phyloP scores from a whole-genome alignment of 2,888 invertebrate species.

The Heteromyza rotundicornis region DNA sequence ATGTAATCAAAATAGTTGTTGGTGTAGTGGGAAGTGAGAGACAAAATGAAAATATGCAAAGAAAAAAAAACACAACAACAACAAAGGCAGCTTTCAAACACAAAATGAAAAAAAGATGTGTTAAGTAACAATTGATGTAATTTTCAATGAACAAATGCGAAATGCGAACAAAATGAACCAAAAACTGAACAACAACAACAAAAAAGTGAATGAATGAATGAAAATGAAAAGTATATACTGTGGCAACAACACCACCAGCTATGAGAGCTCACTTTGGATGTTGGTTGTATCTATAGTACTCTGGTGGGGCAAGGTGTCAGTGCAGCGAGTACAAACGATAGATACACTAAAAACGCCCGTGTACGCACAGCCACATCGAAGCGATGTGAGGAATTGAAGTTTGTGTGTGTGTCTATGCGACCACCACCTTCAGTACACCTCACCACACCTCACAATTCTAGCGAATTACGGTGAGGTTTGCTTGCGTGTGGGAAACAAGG shows the following conservation, averaged over 20 bases:
- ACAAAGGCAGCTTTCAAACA: neutral
- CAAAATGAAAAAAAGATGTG: neutral
- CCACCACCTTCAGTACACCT: neutral
- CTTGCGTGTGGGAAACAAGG: neutral
- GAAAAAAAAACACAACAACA: neutral
- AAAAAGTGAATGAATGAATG: neutral
- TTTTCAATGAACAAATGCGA: neutral
- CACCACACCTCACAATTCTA: neutral
- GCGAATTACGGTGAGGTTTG: neutral
- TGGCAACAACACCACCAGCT: too few relatives aligned
- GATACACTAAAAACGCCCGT: neutral
- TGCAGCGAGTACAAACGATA: neutral
- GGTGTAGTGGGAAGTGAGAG: too few relatives aligned
- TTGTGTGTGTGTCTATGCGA: neutral
- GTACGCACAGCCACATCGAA: neutral
- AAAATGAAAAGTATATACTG: neutral
- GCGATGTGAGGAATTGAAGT: neutral
- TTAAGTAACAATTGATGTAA: slow-evolving; percentile 2
- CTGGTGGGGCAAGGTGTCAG: neutral
- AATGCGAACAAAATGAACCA: neutral
- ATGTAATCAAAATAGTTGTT: neutral
- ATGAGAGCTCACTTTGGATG: too few relatives aligned
- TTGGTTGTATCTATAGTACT: neutral
- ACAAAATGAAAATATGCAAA: too few relatives aligned
- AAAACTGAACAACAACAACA: neutral